These are phyloP conservation scores for Hydraecia micacea DNA, from an alignment of 2,888 invertebrate species.

Conservation along the genomic window DNA sequence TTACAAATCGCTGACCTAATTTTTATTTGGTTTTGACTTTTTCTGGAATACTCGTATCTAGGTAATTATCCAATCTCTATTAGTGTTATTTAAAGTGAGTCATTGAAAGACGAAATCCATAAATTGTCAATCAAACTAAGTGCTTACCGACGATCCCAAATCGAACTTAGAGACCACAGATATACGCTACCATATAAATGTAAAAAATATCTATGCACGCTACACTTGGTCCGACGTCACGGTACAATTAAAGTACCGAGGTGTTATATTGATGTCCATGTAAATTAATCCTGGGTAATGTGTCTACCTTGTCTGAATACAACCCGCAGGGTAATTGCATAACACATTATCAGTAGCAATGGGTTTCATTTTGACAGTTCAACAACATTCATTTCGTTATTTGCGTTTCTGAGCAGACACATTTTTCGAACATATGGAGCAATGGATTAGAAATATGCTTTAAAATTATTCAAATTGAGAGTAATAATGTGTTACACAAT, in stretches of 20 bases:
- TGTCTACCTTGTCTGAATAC: slow-evolving; percentile 26
- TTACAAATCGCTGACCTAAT: not conserved
- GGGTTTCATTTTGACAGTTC: too few species aligned
- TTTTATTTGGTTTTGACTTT: not conserved
- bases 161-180: slow-evolving; percentile 23
- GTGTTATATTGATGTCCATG: slow-evolving; percentile 42
- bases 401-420: too few species aligned
- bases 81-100: not conserved
- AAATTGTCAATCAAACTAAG: slow-evolving; percentile 16
- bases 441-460: too few species aligned
- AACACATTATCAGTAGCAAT: too few species aligned
- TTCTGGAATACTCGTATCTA: not conserved
- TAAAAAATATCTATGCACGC: too few species aligned
- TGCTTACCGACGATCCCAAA: slow-evolving; percentile 27
- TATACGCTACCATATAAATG: too few species aligned
- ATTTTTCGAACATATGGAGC: too few species aligned
- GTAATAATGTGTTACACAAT: too few species aligned
- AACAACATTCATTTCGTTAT: too few species aligned
- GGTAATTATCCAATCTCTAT: too few species aligned
- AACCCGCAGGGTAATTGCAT: too few species aligned
- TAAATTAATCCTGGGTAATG: slow-evolving; percentile 44
- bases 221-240: slow-evolving; percentile 30
- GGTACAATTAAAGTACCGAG: slow-evolving; percentile 1
- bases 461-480: too few species aligned
- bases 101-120: not conserved